Percentiles rank a stretch among this genome's conserved stretches.
These are phyloP conservation scores for Mus spicilegus DNA, from an alignment of 2,113 vertebrate species.

Conservation along the genomic window DNA sequence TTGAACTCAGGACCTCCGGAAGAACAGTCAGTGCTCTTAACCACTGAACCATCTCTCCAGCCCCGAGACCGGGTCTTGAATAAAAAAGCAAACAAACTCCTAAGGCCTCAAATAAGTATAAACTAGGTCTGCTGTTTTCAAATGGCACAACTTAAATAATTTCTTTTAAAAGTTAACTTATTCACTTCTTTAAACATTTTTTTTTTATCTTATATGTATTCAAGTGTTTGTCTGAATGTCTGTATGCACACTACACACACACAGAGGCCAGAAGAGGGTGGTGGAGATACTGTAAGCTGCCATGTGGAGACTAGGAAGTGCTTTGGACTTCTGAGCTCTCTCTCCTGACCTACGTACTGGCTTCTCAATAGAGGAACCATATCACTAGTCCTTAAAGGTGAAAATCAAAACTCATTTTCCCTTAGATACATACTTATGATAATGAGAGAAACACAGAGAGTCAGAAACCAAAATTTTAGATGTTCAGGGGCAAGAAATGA, in stretches of 20 bases:
- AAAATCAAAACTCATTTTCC: conserved; percentile 53
- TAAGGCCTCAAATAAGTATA: neutral
- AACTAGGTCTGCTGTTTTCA: neutral
- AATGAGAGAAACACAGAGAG: neutral
- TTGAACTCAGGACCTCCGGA: no score
- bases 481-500: neutral
- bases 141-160: neutral
- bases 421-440: conserved; percentile 53
- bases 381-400: conserved; percentile 11
- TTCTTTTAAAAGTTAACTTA: conserved; percentile 41
- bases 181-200: neutral
- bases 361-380: conserved; percentile 46
- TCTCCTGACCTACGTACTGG: neutral
- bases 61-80: neutral
- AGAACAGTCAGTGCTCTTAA: no score
- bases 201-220: neutral
- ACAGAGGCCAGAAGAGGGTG: neutral
- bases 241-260: no score
- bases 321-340: neutral
- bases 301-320: neutral
- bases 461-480: conserved; percentile 27
- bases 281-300: neutral
- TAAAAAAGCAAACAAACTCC: neutral
- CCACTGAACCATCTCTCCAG: no score
- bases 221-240: neutral